Base-by-base conservation (phyloP, 2,888 invertebrate genomes). In the Lacanobia oleracea region DNA sequence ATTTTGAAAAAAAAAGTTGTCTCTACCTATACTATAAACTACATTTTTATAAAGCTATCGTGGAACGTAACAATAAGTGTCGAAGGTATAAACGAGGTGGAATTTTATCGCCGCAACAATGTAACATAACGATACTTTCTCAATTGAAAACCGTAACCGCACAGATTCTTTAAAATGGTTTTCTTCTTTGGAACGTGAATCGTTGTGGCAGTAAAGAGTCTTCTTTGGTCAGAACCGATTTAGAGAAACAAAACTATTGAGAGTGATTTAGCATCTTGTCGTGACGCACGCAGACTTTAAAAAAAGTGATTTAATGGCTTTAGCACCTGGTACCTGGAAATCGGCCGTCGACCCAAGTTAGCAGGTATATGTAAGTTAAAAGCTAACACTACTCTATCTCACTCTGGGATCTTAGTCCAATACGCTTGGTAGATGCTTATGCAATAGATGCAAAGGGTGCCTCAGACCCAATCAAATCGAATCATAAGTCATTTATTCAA, bases 101-200 rank as follows among this genome's bases (percentile, higher is more conserved):
- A 60, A 70, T 54, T 77, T 63, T 76, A 75, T 75, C 48, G 27
- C n/a, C 37, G 43, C 70, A 27, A 70, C 77, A 70, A 70, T 63
- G 53, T 76, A 48, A 50, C 48, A n/a, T 48, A 59, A 37, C 27
- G 23, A 54, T 54, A 59, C 48, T n/a, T 69, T 70, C n/a, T 54
- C 53, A 76, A 75, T 76, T 75, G 63, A 62, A 62, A 75, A 61
- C 53, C n/a, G 50, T 54, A 76, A 76, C 53, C 40, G 18, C 70
- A 59, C 57, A 48, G 48, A 50, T 70, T 63, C 23, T 57, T 16
- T 53, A 57, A 27, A 57, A 51, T 33, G 9, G 27, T 51, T 69
- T 62, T 69, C 45, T 45, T 45, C 14, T 54, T 53, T 23, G 48
- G 65, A 66, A 50, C 40, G 21, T 27, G 5, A 23, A 53, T 33